Evolutionary conservation across 2,113 vertebrate species (phyloP), one percentile per base, ranked within the genome.

Genomic region (Hippocampus guttulatus): DNA sequence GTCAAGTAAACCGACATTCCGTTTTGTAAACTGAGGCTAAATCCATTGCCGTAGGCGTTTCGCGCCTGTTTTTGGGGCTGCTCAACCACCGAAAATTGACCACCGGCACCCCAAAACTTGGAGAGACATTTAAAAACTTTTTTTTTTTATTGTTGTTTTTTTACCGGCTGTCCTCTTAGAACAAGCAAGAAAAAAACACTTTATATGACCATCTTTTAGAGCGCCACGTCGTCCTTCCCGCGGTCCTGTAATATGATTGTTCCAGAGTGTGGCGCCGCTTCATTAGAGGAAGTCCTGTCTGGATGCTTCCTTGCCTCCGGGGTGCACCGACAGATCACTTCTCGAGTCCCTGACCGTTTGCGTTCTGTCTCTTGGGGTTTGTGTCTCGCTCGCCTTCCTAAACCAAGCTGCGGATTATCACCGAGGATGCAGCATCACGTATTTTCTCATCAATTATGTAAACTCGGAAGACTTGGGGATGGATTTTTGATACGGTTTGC

Each of bases 231-330:
- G 20, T 54, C 52, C 47, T 51, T 51, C 47, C 47, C 8, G 8
- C 2, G 8, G 8, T 54, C 8, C 75, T 52, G 73, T 80, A 52
- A 74, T 70, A 70, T 18, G 5, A 54, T 77, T 14, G 54, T 75
- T 67, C 75, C 64, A 49, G 43, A 62, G 74, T 41, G 51, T 71
- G 41, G 68, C 69, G 57, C 2, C 63, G 1, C 43, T 81, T 77
- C 76, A 75, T 80, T 81, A 73, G 43, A 78, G 43, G 70, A 81
- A 71, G 77, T 80, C 69, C 67, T 75, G 73, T 72, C 68, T 67
- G 75, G 33, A 68, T 51, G 23, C 76, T 65, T 71, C 69, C 27
- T 54, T 52, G 58, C 43, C 60, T 67, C 63, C 55, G 30, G 23
- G 73, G 74, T 69, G 76, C 58, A 61, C 51, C 51, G 20, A 25